Percentiles rank a stretch among this genome's conserved stretches.
These are phyloP conservation scores for Abramis brama DNA, from an alignment of 2,113 vertebrate species.

Conservation along the genomic window DNA sequence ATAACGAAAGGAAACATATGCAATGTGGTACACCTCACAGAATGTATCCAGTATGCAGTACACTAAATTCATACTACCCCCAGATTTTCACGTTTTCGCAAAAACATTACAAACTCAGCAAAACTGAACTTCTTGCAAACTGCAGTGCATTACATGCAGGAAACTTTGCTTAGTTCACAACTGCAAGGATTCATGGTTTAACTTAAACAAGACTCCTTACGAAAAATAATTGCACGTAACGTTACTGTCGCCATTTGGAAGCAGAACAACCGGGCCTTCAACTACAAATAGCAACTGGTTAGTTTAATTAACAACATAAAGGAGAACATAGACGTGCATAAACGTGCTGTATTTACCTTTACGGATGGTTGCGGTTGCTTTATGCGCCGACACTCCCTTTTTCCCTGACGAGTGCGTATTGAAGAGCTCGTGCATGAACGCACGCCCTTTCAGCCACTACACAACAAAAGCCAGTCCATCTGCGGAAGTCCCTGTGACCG, in stretches of 20 bases:
- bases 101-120: too few relatives aligned
- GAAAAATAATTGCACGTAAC: background rate
- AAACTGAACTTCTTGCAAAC: background rate
- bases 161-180: background rate
- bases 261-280: background rate
- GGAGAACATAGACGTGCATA: background rate
- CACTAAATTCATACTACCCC: background rate
- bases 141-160: background rate
- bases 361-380: background rate
- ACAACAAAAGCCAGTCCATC: conserved; percentile 30
- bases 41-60: background rate
- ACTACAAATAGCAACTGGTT: background rate
- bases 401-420: background rate
- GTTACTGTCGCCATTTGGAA: conserved; percentile 22
- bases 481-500: conserved; percentile 30
- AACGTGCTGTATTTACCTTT: conserved; percentile 31
- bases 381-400: conserved; percentile 44
- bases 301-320: background rate
- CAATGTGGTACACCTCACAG: background rate
- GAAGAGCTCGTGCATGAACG: conserved; percentile 23
- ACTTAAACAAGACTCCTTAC: background rate
- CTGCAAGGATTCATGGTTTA: background rate
- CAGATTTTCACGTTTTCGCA: background rate
- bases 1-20: background rate
- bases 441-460: conserved; percentile 32